Evolutionary conservation across 2,113 vertebrate genomes (phyloP).

Genomic region (Glaucidium brasilianum): DNA sequence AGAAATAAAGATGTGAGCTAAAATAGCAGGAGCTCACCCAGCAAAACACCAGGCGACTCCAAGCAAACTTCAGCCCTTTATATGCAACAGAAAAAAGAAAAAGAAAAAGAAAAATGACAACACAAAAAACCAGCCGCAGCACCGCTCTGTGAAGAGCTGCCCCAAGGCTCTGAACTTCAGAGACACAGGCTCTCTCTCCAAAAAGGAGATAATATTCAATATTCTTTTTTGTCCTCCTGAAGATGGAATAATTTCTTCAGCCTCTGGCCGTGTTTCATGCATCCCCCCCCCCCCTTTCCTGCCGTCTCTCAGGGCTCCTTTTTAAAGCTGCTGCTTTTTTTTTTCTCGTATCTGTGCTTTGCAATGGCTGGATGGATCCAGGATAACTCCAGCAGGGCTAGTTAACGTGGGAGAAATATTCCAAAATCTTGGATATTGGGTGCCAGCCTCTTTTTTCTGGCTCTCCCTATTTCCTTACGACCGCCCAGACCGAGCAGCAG

Average conservation of each 20-base stretch:
- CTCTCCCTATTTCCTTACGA: not conserved
- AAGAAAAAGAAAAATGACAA: not conserved
- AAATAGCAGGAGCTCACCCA: not conserved
- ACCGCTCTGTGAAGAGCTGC: not conserved
- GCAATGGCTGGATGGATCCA: not conserved
- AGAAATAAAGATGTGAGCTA: not conserved
- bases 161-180: not conserved
- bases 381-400: not conserved
- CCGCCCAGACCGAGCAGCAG: not conserved
- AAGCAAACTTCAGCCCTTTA: not conserved
- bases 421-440: accelerated
- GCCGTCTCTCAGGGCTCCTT: not conserved
- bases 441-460: not conserved
- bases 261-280: not conserved
- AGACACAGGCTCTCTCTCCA: not conserved
- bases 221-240: not conserved
- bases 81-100: not conserved
- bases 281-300: not conserved
- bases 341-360: not conserved
- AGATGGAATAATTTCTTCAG: not conserved
- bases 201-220: not conserved
- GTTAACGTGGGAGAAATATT: accelerated
- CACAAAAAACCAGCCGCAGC: not conserved
- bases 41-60: not conserved
- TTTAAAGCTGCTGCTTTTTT: not conserved